A percentile compares a stretch with the other conserved stretches of the same genome.
Conservation (phyloP, 2,113 vertebrate genomes). For the Pongo abelii region DNA sequence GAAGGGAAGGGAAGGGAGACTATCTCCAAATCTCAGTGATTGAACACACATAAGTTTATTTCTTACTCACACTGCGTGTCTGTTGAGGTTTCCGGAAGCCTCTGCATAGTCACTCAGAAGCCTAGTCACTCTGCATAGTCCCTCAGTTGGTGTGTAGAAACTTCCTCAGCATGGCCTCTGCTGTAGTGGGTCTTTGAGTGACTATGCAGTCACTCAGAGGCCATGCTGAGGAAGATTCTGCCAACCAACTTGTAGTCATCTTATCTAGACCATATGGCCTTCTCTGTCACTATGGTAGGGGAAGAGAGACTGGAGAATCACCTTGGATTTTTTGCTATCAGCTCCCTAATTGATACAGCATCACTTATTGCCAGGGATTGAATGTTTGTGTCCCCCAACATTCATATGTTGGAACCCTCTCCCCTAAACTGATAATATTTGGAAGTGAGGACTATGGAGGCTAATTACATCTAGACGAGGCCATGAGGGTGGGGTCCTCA, state of each 20-base stretch:
- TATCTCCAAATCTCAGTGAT: background rate
- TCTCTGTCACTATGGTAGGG: background rate
- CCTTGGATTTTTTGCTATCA: background rate
- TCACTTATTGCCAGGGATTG: background rate
- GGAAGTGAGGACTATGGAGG: background rate
- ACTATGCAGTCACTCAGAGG: background rate
- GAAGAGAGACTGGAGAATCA: background rate
- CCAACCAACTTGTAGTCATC: background rate
- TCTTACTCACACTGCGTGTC: background rate
- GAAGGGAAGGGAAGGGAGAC: accelerated
- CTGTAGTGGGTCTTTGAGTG: too few relatives aligned
- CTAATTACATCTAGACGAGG: background rate
- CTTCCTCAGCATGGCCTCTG: too few relatives aligned
- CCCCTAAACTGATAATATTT: background rate
- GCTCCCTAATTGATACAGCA: background rate
- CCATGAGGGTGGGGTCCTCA: background rate
- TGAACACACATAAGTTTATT: background rate
- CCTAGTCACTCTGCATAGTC: too few relatives aligned
- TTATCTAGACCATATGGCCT: background rate
- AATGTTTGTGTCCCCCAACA: background rate
- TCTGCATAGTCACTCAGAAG: too few relatives aligned
- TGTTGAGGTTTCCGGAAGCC: background rate
- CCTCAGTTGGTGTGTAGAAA: too few relatives aligned
- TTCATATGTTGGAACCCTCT: background rate
- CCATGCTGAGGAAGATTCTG: background rate